Percentiles rank a stretch among this genome's conserved stretches.
Conservation (phyloP, 1,140 invertebrate species). For the Calephelis virginiensis region DNA sequence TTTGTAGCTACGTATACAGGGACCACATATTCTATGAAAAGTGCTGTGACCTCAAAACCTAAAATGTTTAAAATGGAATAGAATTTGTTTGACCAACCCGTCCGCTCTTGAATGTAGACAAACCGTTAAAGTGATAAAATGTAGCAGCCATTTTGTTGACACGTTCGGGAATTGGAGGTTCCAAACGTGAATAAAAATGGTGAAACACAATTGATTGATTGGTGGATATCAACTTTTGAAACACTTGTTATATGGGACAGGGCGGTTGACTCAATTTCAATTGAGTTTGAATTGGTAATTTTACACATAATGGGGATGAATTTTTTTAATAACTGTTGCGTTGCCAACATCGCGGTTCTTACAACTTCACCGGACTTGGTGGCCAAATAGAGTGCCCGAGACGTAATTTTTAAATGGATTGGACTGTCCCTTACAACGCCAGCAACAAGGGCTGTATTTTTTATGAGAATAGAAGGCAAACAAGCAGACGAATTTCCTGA, state of each 20-base stretch:
- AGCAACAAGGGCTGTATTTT: too few relatives aligned
- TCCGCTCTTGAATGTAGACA: slow-evolving; percentile 2
- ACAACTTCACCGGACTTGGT: too few relatives aligned
- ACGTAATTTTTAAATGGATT: too few relatives aligned
- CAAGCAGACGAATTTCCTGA: too few relatives aligned
- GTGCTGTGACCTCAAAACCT: slow-evolving; percentile 2
- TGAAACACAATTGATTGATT: slow-evolving; percentile 9
- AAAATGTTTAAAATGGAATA: slow-evolving; percentile 11
- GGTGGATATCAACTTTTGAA: neutral
- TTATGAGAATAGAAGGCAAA: too few relatives aligned
- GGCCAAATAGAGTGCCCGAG: too few relatives aligned
- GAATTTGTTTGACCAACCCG: slow-evolving; percentile 1
- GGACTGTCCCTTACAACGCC: too few relatives aligned
- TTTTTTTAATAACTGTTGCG: too few relatives aligned
- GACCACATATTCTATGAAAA: neutral
- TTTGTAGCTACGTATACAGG: neutral
- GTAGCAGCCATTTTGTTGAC: slow-evolving; percentile 9
- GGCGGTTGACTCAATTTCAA: neutral
- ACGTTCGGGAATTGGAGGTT: slow-evolving; percentile 2
- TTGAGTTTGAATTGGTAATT: too few relatives aligned
- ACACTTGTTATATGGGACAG: too few relatives aligned
- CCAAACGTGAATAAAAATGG: slow-evolving; percentile 5
- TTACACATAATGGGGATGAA: too few relatives aligned
- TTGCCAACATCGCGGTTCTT: too few relatives aligned
- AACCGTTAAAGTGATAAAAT: slow-evolving; percentile 3